phyloP scores from a whole-genome alignment of 2,113 vertebrate species.

The Microtus oregoni region DNA sequence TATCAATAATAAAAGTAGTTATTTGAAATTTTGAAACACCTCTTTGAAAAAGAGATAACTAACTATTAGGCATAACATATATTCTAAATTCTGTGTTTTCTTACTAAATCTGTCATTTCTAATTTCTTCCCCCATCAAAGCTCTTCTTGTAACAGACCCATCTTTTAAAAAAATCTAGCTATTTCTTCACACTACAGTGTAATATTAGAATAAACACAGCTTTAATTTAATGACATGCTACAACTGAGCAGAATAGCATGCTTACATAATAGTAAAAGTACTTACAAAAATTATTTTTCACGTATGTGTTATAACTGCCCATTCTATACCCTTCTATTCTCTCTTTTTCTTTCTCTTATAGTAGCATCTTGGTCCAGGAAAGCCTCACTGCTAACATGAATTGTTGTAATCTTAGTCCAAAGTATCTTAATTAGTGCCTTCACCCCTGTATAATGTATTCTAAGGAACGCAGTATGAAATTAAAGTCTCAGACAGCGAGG shows the following conservation, averaged over 20 bases:
- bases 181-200: not conserved
- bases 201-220: not conserved
- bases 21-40: not conserved
- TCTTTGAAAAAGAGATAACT: not conserved
- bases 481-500: not conserved
- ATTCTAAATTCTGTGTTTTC: not conserved
- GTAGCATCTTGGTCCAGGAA: accelerated
- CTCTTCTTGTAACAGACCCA: not conserved
- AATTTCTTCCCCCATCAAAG: not conserved
- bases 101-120: not conserved
- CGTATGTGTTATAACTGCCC: not conserved
- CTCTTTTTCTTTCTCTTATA: not conserved
- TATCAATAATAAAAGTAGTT: not conserved
- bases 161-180: not conserved
- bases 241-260: not conserved
- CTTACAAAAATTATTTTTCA: not conserved
- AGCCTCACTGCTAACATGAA: not conserved
- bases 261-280: not conserved
- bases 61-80: not conserved
- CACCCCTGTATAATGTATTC: not conserved
- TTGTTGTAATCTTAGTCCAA: not conserved
- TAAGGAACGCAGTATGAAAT: not conserved
- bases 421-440: not conserved
- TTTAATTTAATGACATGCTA: not conserved
- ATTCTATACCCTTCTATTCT: not conserved